Evolutionary conservation across 2,888 invertebrate species (phyloP), one percentile per base, ranked within the genome.

Genomic region (Netelia inedita): DNA sequence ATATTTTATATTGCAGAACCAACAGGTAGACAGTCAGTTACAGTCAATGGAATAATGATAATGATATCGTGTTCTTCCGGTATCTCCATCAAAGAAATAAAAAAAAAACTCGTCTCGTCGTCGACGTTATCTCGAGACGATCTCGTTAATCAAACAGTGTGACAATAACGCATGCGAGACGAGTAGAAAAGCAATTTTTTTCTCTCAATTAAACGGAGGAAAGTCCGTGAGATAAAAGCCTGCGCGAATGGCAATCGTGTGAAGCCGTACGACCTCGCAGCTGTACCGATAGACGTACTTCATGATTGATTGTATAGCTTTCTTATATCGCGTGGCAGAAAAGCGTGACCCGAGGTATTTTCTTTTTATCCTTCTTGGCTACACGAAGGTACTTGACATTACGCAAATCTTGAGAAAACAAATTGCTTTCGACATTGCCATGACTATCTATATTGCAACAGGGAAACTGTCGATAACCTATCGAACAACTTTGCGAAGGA

Each of bases 381-480:
- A 50, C 28, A 28, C 59, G 19, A 23, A 78, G 84, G 83, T 92
- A 93, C 92, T 92, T 91, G 92, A 92, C 93, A 93, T 91, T 68
- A 91, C 83, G 86, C 91, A 89, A 86, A 93, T 89, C 73, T 92
- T 89, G 71, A 92, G 87, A 55, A 91, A 88, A 63, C 10, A 92
- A 84, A 78, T 92, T 92, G 73, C 88, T 90, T 59, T 92, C 92
- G 82, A 92, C 88, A 85, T 90, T 91, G 78, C 92, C 92, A 79
- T 91, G 78, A 69, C 81, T 90, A 85, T 93, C 92, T 92, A 92
- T 93, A 14, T 82, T 86, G 72, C 41, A 61, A 53, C 14, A 63
- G 57, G 9, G 16, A 11, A 46, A 11, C 14, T 46, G 11, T 46
- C 14, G 46, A 14, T 14, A 46, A 46, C 10, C 3, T 14, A 3